A percentile compares a stretch with the other conserved stretches of the same genome.
phyloP scores from a whole-genome alignment of 2,797 vertebrate species.

The Champsocephalus esox region DNA sequence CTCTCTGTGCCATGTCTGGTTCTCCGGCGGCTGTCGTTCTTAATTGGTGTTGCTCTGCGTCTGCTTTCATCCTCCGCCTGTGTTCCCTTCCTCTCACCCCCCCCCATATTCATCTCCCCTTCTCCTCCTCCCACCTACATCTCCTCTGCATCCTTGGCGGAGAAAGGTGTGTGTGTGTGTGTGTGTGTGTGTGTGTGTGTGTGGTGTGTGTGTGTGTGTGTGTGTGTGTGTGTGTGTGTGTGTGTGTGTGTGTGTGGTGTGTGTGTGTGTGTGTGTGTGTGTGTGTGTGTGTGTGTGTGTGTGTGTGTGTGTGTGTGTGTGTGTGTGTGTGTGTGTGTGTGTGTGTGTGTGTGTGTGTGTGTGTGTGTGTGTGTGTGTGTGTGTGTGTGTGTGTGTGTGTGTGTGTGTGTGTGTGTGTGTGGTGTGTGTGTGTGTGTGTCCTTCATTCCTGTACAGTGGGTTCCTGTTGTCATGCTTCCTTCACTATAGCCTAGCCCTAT shows the following conservation, averaged over 20 bases:
- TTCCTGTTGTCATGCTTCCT: constrained; percentile 43
- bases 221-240: too few relatives aligned
- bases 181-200: constrained; percentile 12
- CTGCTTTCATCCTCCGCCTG: constrained; percentile 75
- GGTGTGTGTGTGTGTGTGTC: constrained; percentile 40
- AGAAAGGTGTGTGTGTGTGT: constrained; percentile 50
- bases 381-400: constrained; percentile 31
- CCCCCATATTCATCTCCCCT: constrained; percentile 12
- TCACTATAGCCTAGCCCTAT: constrained; percentile 23
- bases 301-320: too few relatives aligned
- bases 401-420: constrained; percentile 35
- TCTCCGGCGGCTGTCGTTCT: constrained; percentile 75
- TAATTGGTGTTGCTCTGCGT: constrained; percentile 77
- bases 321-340: too few relatives aligned
- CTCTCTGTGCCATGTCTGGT: constrained; percentile 59
- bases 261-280: too few relatives aligned
- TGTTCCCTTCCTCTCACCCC: constrained; percentile 33
- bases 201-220: too few relatives aligned
- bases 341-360: constrained; percentile 35
- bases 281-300: too few relatives aligned
- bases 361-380: constrained; percentile 29
- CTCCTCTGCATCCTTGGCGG: constrained; percentile 52
- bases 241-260: too few relatives aligned
- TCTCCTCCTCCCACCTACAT: constrained; percentile 39
- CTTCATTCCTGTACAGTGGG: constrained; percentile 56